Percentiles rank a stretch among this genome's conserved stretches.
Evolutionary conservation across 30 jellyfish, hydroid and myxozoan genomes (phyloP).

Genomic region (Aurelia aurita complex sp. Pacific): DNA sequence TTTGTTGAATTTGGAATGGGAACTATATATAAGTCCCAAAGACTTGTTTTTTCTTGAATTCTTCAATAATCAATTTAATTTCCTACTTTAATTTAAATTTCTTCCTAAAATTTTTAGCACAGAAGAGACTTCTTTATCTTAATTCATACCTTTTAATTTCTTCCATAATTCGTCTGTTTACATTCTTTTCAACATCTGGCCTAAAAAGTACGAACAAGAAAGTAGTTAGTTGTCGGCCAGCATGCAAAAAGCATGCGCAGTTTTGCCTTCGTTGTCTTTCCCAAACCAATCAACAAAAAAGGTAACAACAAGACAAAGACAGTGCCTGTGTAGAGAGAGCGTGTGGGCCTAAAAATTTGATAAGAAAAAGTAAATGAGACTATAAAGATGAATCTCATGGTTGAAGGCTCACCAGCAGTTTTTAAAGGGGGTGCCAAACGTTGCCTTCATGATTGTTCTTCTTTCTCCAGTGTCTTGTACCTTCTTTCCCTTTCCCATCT

Average conservation of each 20-base stretch:
- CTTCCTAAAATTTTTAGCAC: too few species aligned
- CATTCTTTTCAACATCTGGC: conserved; percentile 48
- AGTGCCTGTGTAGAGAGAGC: too few species aligned
- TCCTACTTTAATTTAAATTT: too few species aligned
- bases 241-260: too few species aligned
- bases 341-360: too few species aligned
- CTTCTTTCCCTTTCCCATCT: conserved; percentile 18
- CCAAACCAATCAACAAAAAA: too few species aligned
- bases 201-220: conserved; percentile 13
- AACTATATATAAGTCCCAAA: too few species aligned
- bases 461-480: background rate
- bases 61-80: background rate
- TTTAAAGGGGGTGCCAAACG: background rate
- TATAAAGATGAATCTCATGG: background rate
- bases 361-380: background rate
- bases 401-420: background rate
- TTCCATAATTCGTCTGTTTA: conserved; percentile 31
- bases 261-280: too few species aligned
- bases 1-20: too few species aligned
- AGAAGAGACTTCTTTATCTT: background rate
- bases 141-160: conserved; percentile 31
- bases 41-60: too few species aligned
- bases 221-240: background rate
- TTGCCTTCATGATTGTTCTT: background rate
- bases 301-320: too few species aligned